Conservation (phyloP, 1,140 invertebrate genomes). For the Hermetia illucens region DNA sequence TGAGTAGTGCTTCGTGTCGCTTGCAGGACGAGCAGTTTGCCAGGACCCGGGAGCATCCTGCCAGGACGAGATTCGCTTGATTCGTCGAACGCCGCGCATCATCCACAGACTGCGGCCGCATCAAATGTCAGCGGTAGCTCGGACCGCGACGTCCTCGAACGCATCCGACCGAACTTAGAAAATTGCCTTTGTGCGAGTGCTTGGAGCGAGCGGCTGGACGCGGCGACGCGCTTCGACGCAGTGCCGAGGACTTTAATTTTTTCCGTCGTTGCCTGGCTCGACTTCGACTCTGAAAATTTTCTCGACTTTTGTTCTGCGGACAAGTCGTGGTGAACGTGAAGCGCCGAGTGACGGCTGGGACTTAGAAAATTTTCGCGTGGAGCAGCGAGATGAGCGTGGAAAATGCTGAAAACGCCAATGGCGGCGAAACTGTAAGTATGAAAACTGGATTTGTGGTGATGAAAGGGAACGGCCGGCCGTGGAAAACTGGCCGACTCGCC, state of each 20-base stretch:
- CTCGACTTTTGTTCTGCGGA: background rate
- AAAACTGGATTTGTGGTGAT: background rate
- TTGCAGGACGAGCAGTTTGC: no score
- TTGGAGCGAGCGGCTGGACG: background rate
- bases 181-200: background rate
- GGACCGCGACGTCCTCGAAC: no score
- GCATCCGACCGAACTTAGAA: background rate
- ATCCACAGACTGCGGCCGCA: no score
- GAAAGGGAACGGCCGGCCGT: background rate
- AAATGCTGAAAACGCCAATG: constrained; percentile 3
- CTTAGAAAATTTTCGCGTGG: constrained; percentile 6
- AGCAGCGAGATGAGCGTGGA: constrained; percentile 5
- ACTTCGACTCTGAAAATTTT: constrained; percentile 3
- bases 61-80: no score
- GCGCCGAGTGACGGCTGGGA: background rate
- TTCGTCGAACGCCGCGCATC: no score
- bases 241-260: background rate
- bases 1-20: no score
- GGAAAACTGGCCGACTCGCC: background rate
- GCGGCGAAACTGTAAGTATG: constrained; percentile 2
- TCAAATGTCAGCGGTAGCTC: no score
- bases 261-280: background rate
- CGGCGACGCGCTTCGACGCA: background rate
- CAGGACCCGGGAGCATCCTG: no score
- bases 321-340: background rate